phyloP scores from a whole-genome alignment of 2,888 invertebrate species.

The Lithophane leautieri region DNA sequence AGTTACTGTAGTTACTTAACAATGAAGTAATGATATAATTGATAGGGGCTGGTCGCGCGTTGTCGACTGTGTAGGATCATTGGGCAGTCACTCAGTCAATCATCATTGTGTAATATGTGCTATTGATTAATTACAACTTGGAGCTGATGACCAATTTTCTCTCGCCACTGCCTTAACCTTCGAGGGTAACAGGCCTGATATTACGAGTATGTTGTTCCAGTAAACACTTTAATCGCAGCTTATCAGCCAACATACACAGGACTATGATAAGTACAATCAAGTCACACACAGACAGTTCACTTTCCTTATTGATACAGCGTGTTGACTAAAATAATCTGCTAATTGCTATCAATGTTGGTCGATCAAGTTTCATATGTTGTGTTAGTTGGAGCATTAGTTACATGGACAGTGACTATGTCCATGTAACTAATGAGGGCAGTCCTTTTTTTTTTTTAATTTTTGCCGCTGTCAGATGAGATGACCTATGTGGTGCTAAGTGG shows the following conservation, averaged over 20 bases:
- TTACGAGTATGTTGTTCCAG: background rate
- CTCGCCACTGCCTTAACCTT: background rate
- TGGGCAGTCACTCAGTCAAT: background rate
- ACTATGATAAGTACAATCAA: slow-evolving; percentile 41
- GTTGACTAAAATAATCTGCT: slow-evolving; percentile 47
- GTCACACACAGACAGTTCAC: slow-evolving; percentile 9
- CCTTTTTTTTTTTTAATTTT: background rate
- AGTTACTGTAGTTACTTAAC: slow-evolving; percentile 33
- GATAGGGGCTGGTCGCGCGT: slow-evolving; percentile 31
- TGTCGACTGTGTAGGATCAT: background rate
- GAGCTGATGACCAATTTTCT: no score
- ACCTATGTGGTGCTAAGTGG: background rate
- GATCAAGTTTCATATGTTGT: slow-evolving; percentile 28
- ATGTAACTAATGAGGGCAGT: background rate
- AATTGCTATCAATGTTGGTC: slow-evolving; percentile 10
- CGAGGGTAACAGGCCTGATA: background rate
- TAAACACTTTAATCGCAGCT: slow-evolving; percentile 8
- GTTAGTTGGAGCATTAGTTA: background rate
- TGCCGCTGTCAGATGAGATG: background rate
- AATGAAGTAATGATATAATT: slow-evolving; percentile 49
- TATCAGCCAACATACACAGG: slow-evolving; percentile 30
- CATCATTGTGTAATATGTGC: slow-evolving; percentile 18
- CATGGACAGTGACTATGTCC: background rate
- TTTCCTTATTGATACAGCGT: slow-evolving; percentile 43
- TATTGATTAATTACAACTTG: no score